A percentile compares a stretch with the other conserved stretches of the same genome.
These are phyloP conservation scores for Venusia cambrica DNA, from an alignment of 2,888 invertebrate species.

Conservation along the genomic window DNA sequence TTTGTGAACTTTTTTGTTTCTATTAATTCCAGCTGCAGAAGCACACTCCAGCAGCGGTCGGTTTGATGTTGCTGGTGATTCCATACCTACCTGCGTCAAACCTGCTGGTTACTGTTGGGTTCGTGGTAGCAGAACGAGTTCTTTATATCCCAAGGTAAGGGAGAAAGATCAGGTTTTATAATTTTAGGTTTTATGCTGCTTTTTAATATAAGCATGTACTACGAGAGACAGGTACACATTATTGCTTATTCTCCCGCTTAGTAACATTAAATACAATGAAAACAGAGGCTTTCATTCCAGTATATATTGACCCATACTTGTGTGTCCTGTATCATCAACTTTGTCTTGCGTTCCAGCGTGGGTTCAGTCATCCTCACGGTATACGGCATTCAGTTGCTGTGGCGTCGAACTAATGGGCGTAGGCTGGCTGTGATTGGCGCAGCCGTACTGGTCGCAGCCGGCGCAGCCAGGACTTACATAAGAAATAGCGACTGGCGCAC, in stretches of 20 bases:
- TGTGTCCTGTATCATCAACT: no score
- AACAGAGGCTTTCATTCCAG: no score
- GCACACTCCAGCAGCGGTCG: conserved; percentile 85
- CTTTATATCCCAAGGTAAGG: conserved; percentile 93
- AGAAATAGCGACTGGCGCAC: conserved; percentile 90
- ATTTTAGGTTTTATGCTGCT: no score
- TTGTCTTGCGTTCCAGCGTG: conserved; percentile 84
- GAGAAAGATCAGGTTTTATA: background rate
- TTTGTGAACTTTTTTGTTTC: background rate
- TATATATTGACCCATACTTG: no score
- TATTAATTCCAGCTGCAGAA: conserved; percentile 81
- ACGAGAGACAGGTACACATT: no score
- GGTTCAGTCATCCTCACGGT: conserved; percentile 89
- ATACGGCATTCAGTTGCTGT: conserved; percentile 86
- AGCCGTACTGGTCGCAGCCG: conserved; percentile 80
- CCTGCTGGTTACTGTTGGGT: conserved; percentile 89
- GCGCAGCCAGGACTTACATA: conserved; percentile 84
- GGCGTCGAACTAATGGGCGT: conserved; percentile 71
- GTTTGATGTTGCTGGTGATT: conserved; percentile 86
- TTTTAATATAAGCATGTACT: no score
- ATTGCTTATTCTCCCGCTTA: no score
- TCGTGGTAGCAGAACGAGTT: conserved; percentile 93
- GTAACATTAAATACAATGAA: no score
- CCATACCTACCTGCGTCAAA: conserved; percentile 95
- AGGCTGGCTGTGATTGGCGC: conserved; percentile 76